Conservation (phyloP, 2,888 invertebrate genomes). For the Ferrisia virgata region DNA sequence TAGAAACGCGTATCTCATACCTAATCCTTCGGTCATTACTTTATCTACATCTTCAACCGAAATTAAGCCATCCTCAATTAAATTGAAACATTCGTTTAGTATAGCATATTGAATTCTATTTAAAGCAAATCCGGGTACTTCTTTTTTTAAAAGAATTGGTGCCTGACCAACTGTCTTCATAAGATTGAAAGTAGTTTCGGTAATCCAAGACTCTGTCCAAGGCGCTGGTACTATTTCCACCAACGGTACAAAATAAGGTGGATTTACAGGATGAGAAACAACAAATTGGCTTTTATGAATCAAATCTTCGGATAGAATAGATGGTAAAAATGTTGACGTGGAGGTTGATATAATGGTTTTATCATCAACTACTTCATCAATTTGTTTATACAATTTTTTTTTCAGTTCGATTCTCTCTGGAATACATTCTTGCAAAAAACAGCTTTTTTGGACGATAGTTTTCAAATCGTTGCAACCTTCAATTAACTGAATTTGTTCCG, state of each 20-base stretch:
- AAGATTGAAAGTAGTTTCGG: constrained; percentile 67
- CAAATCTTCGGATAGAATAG: constrained; percentile 76
- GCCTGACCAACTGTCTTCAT: constrained; percentile 89
- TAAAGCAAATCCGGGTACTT: constrained; percentile 88
- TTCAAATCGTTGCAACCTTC: constrained; percentile 69
- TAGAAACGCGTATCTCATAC: constrained; percentile 91
- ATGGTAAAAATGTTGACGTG: constrained; percentile 88
- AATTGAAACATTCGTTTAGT: constrained; percentile 85
- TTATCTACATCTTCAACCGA: constrained; percentile 85
- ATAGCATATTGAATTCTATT: constrained; percentile 96
- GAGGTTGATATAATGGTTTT: constrained; percentile 85
- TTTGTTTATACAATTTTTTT: constrained; percentile 69
- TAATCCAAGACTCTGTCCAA: constrained; percentile 80
- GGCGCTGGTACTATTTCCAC: constrained; percentile 93
- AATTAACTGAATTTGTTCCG: constrained; percentile 73
- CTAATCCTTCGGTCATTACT: constrained; percentile 91
- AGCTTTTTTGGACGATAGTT: constrained; percentile 70
- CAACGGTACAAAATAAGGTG: constrained; percentile 91
- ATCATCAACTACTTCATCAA: constrained; percentile 74
- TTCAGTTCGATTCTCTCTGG: constrained; percentile 86
- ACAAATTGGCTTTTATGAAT: constrained; percentile 70
- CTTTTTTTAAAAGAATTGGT: constrained; percentile 79
- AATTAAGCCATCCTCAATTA: constrained; percentile 80
- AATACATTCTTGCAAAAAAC: constrained; percentile 89
- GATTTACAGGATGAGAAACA: constrained; percentile 92